Evolutionary conservation across 2,797 vertebrate species (phyloP).

Genomic region (Pagetopsis macropterus): DNA sequence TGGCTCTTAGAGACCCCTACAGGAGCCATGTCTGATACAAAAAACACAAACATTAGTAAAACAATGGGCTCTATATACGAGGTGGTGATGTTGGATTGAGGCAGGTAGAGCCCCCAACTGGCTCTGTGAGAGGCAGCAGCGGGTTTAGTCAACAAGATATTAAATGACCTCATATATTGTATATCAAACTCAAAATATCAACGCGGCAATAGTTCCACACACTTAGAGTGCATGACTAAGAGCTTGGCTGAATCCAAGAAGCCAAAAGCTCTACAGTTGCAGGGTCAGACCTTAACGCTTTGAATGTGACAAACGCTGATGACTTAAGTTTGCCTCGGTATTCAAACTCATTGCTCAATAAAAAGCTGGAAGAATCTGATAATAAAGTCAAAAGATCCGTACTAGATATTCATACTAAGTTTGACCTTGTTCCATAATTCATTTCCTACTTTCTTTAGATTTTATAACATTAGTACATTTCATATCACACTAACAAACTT

Average conservation of each 20-base stretch:
- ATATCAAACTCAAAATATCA: conserved; percentile 61
- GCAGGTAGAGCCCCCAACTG: conserved; percentile 38
- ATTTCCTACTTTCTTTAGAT: not conserved
- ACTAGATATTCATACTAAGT: not conserved
- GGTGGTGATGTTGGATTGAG: not conserved
- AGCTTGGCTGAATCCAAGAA: not conserved
- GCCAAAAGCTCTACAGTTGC: conserved; percentile 5
- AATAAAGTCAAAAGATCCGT: not conserved
- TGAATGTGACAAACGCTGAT: not conserved
- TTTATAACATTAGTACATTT: too few species aligned
- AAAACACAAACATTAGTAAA: conserved; percentile 31
- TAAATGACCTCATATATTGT: conserved; percentile 59
- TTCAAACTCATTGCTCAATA: not conserved
- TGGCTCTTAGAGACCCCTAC: conserved; percentile 69
- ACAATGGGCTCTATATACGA: conserved; percentile 43
- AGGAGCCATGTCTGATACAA: conserved; percentile 60
- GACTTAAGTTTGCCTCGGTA: not conserved
- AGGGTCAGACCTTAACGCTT: not conserved
- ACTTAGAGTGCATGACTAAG: not conserved
- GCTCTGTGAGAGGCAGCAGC: conserved; percentile 48
- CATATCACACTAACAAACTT: too few species aligned
- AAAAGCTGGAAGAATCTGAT: not conserved
- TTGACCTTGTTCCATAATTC: not conserved
- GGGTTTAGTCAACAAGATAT: conserved; percentile 67
- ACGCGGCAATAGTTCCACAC: conserved; percentile 18